phyloP scores from a whole-genome alignment of 2,113 vertebrate species.

The Casuarius casuarius region DNA sequence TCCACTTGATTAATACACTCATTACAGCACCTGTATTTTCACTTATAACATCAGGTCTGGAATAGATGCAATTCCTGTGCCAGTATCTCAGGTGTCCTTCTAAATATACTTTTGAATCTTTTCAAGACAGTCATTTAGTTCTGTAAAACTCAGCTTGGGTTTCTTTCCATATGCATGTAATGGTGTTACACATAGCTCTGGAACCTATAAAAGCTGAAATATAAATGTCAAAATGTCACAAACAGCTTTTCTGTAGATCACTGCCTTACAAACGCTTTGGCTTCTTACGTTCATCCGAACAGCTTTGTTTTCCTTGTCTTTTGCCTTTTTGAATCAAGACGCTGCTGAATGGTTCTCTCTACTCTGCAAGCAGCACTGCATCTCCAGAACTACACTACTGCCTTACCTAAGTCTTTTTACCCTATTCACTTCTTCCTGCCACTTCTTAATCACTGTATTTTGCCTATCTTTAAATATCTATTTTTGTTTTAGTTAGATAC shows the following conservation, averaged over 20 bases:
- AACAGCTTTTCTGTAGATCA: not conserved
- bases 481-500: not conserved
- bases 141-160: not conserved
- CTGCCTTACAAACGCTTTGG: not conserved
- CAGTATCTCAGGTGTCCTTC: not conserved
- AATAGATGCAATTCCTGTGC: not conserved
- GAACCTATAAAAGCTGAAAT: not conserved
- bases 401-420: not conserved
- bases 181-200: not conserved
- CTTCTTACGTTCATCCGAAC: not conserved
- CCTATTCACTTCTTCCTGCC: not conserved
- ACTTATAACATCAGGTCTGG: not conserved
- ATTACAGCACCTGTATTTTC: not conserved
- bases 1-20: not conserved
- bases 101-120: not conserved
- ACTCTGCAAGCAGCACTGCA: not conserved
- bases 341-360: not conserved
- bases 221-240: not conserved
- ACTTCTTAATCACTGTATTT: not conserved
- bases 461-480: not conserved
- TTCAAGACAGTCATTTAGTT: not conserved
- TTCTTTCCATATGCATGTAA: not conserved
- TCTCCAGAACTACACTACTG: accelerated
- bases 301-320: not conserved
- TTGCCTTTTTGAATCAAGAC: not conserved